Conservation (phyloP, 2,797 vertebrate species). For the Meriones psammophilus region DNA sequence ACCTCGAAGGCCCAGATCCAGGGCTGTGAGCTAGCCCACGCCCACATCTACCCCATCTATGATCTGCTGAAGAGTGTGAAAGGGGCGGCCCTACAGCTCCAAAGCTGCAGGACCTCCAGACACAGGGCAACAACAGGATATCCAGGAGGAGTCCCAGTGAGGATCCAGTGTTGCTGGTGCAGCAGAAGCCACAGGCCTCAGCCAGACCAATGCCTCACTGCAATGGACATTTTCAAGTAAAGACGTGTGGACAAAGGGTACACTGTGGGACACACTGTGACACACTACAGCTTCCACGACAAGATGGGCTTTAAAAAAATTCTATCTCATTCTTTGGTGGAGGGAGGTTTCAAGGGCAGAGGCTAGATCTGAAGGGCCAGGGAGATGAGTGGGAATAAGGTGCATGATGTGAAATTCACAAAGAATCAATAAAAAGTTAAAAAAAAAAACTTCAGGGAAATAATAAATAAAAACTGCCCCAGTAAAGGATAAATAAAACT, state of each 20-base stretch:
- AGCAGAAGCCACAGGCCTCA: not conserved
- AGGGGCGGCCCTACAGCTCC: not conserved
- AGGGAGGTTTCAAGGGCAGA: not conserved
- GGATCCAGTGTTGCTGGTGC: not conserved
- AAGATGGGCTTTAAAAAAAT: no score
- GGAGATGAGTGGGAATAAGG: not conserved
- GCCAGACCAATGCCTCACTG: not conserved
- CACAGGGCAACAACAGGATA: not conserved
- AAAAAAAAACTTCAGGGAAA: not conserved
- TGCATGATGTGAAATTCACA: not conserved
- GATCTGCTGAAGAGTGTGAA: no score
- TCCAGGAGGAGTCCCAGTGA: not conserved
- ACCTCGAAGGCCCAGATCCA: not conserved
- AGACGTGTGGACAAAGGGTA: not conserved
- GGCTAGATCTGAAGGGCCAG: not conserved
- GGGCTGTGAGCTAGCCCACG: not conserved
- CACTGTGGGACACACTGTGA: not conserved
- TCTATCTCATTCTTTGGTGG: not conserved
- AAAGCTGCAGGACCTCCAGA: not conserved
- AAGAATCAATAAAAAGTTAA: not conserved
- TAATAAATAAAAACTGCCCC: not conserved
- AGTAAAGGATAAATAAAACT: not conserved
- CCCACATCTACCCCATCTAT: not conserved
- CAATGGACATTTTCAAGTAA: not conserved
- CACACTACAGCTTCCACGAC: not conserved